Conservation (phyloP, 2,113 vertebrate species). For the Paramormyrops kingsleyae region DNA sequence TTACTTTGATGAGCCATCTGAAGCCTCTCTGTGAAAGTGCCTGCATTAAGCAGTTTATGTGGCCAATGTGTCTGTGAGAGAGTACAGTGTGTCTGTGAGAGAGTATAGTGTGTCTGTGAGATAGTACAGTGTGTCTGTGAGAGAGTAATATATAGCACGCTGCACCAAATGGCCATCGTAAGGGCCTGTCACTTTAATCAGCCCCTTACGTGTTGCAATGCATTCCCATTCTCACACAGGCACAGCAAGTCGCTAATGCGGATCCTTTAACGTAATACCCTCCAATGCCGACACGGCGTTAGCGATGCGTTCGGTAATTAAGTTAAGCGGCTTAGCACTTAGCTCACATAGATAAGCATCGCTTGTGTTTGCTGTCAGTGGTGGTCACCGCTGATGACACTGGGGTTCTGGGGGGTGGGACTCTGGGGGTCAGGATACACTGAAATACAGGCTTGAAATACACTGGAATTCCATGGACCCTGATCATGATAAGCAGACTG, state of each 20-base stretch:
- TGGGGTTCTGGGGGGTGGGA: background rate
- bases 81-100: background rate
- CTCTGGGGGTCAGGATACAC: background rate
- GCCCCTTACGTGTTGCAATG: background rate
- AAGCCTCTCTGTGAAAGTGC: background rate
- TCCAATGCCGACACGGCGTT: background rate
- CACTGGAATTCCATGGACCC: background rate
- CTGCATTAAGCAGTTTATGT: background rate
- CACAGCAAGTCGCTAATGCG: background rate
- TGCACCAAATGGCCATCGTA: background rate
- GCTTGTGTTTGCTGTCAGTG: background rate
- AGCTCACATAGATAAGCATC: background rate
- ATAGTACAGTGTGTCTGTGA: background rate
- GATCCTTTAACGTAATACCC: background rate
- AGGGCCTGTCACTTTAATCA: background rate
- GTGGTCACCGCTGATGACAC: background rate
- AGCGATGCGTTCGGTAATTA: background rate
- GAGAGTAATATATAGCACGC: background rate
- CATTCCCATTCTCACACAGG: background rate
- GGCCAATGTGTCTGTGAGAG: background rate
- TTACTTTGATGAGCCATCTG: background rate
- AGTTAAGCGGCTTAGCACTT: background rate
- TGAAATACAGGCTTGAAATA: background rate
- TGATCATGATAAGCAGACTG: background rate
- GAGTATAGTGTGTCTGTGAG: background rate